Conservation (phyloP, 2,797 vertebrate species). For the Sebastolobus alascanus region DNA sequence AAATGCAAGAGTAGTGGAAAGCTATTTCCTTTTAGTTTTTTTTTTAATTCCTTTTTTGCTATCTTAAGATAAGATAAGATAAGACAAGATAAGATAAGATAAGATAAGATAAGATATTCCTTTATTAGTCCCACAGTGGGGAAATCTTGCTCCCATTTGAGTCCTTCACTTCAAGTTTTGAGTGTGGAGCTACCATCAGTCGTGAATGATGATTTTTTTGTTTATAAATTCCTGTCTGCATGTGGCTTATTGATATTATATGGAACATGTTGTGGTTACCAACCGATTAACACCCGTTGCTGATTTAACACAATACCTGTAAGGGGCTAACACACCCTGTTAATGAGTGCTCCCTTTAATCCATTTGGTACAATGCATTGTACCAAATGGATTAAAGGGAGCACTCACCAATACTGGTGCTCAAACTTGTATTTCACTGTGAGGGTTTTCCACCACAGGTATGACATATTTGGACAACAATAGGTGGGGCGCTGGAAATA, state of each 20-base stretch:
- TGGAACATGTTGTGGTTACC: neutral
- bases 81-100: too few species aligned
- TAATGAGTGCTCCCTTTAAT: conserved; percentile 9
- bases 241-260: conserved; percentile 4
- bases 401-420: neutral
- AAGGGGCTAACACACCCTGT: conserved; percentile 21
- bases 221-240: neutral
- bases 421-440: neutral
- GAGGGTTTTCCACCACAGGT: neutral
- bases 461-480: conserved; percentile 6
- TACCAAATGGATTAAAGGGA: too few species aligned
- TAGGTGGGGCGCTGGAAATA: conserved; percentile 16
- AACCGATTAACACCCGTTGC: neutral
- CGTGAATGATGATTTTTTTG: neutral
- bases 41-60: neutral
- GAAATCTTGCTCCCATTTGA: neutral
- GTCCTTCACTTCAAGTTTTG: neutral
- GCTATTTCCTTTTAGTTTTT: neutral
- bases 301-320: neutral
- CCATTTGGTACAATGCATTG: neutral
- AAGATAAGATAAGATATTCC: too few species aligned
- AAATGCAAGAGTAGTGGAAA: neutral
- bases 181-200: neutral
- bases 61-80: neutral
- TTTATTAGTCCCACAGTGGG: too few species aligned